Percentiles rank a stretch among this genome's conserved stretches.
Conservation (phyloP, 2,113 vertebrate species). For the Thomomys bottae region DNA sequence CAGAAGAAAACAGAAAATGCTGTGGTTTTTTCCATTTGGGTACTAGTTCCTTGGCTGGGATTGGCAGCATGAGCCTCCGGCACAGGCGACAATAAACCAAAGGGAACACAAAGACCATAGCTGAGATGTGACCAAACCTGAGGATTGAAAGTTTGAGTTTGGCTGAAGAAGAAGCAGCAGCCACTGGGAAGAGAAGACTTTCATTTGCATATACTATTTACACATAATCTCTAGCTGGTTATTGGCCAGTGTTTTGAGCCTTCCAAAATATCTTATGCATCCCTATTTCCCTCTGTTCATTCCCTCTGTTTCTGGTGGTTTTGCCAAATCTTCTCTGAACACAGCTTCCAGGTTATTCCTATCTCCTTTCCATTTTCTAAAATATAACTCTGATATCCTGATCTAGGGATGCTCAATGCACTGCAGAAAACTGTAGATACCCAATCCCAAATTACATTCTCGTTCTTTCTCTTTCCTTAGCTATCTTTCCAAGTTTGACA, state of each 20-base stretch:
- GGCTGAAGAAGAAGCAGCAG: neutral
- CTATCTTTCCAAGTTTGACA: neutral
- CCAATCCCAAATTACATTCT: neutral
- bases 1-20: constrained; percentile 71
- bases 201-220: constrained; percentile 37
- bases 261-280: neutral
- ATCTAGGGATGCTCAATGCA: neutral
- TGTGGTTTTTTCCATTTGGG: constrained; percentile 47
- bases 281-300: neutral
- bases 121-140: neutral
- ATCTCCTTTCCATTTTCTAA: constrained; percentile 11
- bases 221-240: constrained; percentile 36
- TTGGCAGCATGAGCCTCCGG: neutral
- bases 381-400: neutral
- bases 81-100: neutral
- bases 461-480: neutral
- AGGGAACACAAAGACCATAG: neutral
- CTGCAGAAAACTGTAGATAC: neutral
- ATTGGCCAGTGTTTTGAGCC: neutral
- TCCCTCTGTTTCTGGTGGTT: neutral
- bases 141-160: neutral
- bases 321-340: neutral
- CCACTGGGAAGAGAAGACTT: neutral
- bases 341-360: constrained; percentile 9
- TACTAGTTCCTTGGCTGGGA: neutral